These are phyloP conservation scores for Acleris laterana DNA, from an alignment of 2,888 invertebrate species.

Conservation along the genomic window DNA sequence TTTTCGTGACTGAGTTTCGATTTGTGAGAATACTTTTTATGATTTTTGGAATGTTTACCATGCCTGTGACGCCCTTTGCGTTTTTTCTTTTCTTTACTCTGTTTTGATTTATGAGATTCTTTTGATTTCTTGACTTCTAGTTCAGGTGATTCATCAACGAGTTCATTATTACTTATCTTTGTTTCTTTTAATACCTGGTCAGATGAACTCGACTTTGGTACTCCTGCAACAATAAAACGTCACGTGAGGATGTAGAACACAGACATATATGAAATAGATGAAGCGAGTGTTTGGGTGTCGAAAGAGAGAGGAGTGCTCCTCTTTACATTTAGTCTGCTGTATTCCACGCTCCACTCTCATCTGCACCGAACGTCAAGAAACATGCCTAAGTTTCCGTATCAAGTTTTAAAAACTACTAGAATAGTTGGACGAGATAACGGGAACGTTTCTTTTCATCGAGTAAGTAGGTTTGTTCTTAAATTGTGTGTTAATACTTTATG, in stretches of 20 bases:
- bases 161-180: conserved; percentile 39
- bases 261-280: too few relatives aligned
- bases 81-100: conserved; percentile 74
- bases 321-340: too few relatives aligned
- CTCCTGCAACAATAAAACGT: conserved; percentile 53
- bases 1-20: conserved; percentile 57
- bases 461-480: too few relatives aligned
- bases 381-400: too few relatives aligned
- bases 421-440: too few relatives aligned
- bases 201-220: conserved; percentile 65
- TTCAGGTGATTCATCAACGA: conserved; percentile 42
- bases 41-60: conserved; percentile 79
- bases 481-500: too few relatives aligned
- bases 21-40: conserved; percentile 67
- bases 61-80: conserved; percentile 76
- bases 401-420: too few relatives aligned
- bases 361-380: too few relatives aligned
- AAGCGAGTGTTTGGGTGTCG: too few relatives aligned
- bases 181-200: conserved; percentile 52
- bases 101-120: conserved; percentile 74
- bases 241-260: not conserved
- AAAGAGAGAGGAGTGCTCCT: too few relatives aligned
- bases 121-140: conserved; percentile 56
- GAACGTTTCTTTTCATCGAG: too few relatives aligned
- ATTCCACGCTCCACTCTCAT: too few relatives aligned